Base-by-base conservation (phyloP, 35 echinoderm and acorn worm species). In the Apostichopus parvimensis region DNA sequence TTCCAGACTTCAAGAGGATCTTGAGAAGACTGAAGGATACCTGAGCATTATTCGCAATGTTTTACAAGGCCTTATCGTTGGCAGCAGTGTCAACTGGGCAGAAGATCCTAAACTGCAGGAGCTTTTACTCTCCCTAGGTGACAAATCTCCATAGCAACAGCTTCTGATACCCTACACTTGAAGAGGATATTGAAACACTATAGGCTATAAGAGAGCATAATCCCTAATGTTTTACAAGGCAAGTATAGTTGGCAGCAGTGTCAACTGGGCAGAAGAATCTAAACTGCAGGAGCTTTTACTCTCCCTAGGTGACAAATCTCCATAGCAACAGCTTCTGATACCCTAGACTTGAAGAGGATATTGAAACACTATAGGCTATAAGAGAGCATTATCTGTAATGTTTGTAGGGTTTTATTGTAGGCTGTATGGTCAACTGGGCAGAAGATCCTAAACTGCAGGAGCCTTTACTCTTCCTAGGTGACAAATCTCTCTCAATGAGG, bases 1-100 rank as follows among this genome's bases (percentile, higher is more conserved):
- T 76, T 68, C 15, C 89, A 91, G 89, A 68, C 53, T 91, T 53
- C 68, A 21, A 34, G 79, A 94, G 53, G 88, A 94, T 13, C 5
- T 94, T 10, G 93, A 94, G 14, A 68, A 84, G 23, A 45, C 62
- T 25, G 21, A 89, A 65, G 79, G 71, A 9, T 72, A 83, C 24
- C 52, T 90, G 14, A 90, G 62, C 9, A 84, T 94, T 57, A 53
- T 75, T 54, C 75, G 65, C 57, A 73, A 90, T 77, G 88, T 94
- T n/a, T 53, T 94, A 20, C 87, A 94, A 34, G 93, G 87, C 2
- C 22, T 94, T 57, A 91, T 94, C 7, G 58, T 94, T 9, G 93
- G 93, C 3, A 94, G 93, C 86, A 79, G 93, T 22, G 64, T 94
- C 0, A 82, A 94, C 80, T 94, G 93, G 93, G 93, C 93, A 17